These are phyloP conservation scores for Florisuga fusca DNA, from an alignment of 2,797 vertebrate species.

Conservation along the genomic window DNA sequence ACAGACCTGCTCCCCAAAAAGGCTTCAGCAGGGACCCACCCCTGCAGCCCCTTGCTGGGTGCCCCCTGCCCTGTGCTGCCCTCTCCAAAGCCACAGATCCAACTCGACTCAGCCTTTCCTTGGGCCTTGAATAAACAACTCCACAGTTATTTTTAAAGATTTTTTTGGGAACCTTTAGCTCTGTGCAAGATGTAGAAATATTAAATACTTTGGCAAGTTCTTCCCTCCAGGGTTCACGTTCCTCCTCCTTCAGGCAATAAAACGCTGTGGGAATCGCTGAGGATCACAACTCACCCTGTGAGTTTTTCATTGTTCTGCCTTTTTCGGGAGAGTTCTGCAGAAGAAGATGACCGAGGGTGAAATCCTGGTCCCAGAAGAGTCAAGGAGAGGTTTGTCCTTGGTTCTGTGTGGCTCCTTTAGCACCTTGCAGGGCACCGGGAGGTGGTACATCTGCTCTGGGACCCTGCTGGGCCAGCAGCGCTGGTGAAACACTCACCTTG, in stretches of 20 bases:
- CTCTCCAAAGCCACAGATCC: background rate
- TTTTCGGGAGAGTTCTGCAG: background rate
- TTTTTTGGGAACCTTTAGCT: conserved; percentile 43
- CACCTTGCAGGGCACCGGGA: background rate
- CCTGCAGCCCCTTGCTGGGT: background rate
- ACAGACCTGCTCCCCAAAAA: background rate
- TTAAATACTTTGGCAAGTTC: conserved; percentile 54
- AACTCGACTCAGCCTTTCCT: background rate
- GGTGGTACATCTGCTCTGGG: too few relatives aligned
- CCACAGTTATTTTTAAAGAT: conserved; percentile 47
- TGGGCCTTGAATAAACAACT: conserved; percentile 12
- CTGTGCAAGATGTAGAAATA: conserved; percentile 10
- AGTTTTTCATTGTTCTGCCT: background rate
- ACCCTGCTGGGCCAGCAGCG: fast-evolving
- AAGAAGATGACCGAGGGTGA: background rate
- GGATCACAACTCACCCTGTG: background rate
- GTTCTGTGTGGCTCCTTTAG: background rate
- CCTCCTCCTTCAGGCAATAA: conserved; percentile 28
- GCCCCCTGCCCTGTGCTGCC: background rate
- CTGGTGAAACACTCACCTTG: fast-evolving
- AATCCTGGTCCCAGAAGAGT: background rate
- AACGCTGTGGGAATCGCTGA: conserved; percentile 30
- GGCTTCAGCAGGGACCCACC: background rate
- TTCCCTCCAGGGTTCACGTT: conserved; percentile 63
- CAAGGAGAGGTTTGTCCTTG: background rate